Base-by-base conservation (phyloP, 2,797 vertebrate species). In the Lagocephalus sceleratus region DNA sequence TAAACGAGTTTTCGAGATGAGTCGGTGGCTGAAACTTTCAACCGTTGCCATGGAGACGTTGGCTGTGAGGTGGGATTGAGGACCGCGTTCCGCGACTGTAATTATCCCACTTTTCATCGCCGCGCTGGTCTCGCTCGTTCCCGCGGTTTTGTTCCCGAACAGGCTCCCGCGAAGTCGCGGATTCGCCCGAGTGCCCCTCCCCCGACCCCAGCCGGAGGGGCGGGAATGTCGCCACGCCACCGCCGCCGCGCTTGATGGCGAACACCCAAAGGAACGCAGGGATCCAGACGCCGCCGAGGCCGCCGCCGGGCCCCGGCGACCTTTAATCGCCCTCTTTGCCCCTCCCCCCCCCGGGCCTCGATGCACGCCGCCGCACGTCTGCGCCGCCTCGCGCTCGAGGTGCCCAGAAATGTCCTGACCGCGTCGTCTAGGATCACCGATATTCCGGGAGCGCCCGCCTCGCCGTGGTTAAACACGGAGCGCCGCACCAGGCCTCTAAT, bases 201-300 rank as follows among this genome's bases (percentile, higher is more conserved):
- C 51, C 56, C 45, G 49, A 60, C 63, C 58, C 46, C 48, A 43
- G 48, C 4, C 64, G 62, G 63, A 71, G 58, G 38, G 49, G 60
- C 39, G 20, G 54, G 71, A 78, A 74, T 47, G 68, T 61, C 29
- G 16, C 57, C 49, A 61, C 20, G 2, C 45, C 7, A 73, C 75
- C 39, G 10, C 75, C 39, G 10, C 68, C 57, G 29, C 60, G 64
- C 73, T 68, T 70, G 72, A 78, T 79, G 73, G 66, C 11, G 10
- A 75, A 72, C 68, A 75, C 70, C 57, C 60, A 78, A 71, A 54
- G 45, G 62, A 72, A 75, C 29, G 52, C 40, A 70, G 73, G 41
- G 26, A 47, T 12, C 5, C 1, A 20, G 40, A n/a, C n/a, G n/a
- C n/a, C n/a, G n/a, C n/a, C n/a, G n/a, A n/a, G n/a, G n/a, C n/a